Conservation (phyloP, 2,113 vertebrate species). For the Forbesichthys papilliferus region DNA sequence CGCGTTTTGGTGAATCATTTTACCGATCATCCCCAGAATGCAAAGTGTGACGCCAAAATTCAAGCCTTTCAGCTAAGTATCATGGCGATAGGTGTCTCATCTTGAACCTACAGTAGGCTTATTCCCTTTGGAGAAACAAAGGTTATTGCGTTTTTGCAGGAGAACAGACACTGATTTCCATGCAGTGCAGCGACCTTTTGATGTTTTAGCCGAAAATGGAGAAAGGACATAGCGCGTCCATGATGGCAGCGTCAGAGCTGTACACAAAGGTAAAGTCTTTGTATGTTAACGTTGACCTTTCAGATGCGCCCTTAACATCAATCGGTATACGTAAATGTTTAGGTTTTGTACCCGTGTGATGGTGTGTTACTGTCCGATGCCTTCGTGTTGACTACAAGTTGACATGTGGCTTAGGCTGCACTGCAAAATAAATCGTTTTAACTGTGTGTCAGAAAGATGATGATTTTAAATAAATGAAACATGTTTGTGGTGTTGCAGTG, state of each 20-base stretch:
- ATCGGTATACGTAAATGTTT: not conserved
- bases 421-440: not conserved
- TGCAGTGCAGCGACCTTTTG: conserved; percentile 41
- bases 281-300: not conserved
- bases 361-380: not conserved
- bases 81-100: conserved; percentile 69
- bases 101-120: conserved; percentile 40
- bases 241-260: conserved; percentile 92
- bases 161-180: conserved; percentile 19
- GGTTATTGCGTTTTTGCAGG: conserved; percentile 23
- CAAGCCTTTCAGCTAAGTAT: conserved; percentile 56
- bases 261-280: conserved; percentile 87
- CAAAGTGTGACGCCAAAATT: conserved; percentile 76
- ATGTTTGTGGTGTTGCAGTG: not conserved
- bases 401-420: not conserved
- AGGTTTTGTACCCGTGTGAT: not conserved
- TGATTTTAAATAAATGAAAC: conserved; percentile 53
- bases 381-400: not conserved
- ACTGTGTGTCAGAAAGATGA: rapidly evolving
- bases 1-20: conserved; percentile 62
- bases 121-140: conserved; percentile 32
- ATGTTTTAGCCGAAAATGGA: conserved; percentile 62
- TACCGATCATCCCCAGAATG: conserved; percentile 82
- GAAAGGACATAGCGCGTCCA: conserved; percentile 54
- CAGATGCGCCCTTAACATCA: not conserved